These are phyloP conservation scores for Eupristina koningsbergeri DNA, from an alignment of 1,140 invertebrate genomes.

Conservation along the genomic window DNA sequence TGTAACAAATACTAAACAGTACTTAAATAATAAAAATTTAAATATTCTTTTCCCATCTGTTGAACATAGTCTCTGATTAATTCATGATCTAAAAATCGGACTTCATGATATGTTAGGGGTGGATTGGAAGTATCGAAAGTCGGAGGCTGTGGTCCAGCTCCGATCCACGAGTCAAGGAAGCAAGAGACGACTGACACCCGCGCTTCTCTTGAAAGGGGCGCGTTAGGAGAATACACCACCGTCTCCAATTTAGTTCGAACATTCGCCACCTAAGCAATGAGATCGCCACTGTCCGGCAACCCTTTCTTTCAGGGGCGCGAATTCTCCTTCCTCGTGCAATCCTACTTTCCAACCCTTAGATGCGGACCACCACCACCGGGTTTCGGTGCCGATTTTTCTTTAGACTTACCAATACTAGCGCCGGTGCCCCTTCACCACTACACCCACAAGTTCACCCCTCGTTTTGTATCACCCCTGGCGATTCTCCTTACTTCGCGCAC, in stretches of 20 bases:
- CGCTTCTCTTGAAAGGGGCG: not conserved
- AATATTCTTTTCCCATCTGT: no score
- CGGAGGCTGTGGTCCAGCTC: not conserved
- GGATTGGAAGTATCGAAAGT: not conserved
- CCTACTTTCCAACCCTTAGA: conserved; percentile 49
- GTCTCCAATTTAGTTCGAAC: conserved; percentile 64
- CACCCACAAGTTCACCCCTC: conserved; percentile 49
- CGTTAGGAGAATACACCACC: not conserved
- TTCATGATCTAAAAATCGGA: no score
- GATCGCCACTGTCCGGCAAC: conserved; percentile 73
- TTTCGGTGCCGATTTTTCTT: conserved; percentile 50
- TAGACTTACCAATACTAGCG: conserved; percentile 33
- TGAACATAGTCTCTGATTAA: no score
- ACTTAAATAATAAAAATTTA: no score
- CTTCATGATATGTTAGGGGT: not conserved
- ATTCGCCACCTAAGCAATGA: conserved; percentile 68
- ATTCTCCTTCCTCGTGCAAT: conserved; percentile 41
- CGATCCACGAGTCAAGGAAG: not conserved
- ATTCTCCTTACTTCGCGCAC: conserved; percentile 31
- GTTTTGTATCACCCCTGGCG: conserved; percentile 22
- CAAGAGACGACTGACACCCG: conserved; percentile 2
- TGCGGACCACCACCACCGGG: conserved; percentile 41
- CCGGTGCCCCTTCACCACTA: conserved; percentile 59
- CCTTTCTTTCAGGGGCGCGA: conserved; percentile 54
- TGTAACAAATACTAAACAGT: no score